Base-by-base conservation (phyloP, 2,113 vertebrate genomes). In the Nycticorax nycticorax region DNA sequence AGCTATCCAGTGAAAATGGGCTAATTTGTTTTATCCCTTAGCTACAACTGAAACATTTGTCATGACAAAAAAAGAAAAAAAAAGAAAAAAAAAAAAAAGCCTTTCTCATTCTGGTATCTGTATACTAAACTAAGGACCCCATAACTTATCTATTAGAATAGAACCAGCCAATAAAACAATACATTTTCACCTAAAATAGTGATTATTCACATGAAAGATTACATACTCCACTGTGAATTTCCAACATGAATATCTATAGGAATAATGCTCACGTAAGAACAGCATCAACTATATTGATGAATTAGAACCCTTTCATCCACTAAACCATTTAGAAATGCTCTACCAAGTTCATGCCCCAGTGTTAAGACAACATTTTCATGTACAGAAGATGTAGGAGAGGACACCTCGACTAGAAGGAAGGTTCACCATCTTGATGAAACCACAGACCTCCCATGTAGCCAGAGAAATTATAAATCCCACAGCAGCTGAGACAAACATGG, bases 1-100 rank as follows among this genome's bases (percentile, higher is more conserved):
- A 97, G 77, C 66, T 95, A 95, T 94, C 85, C 76, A 89, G 68
- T 95, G 94, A 97, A 96, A 96, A 84, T 72, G 86, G 79, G 21
- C 72, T 93, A 23, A 85, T 78, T 68, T 74, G n/a, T 93, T 93
- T 87, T 91, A 84, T 93, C 48, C 72, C 66, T 77, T 90, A 95
- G 92, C 43, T 97, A 94, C 82, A 86, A 83, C 3, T 80, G 82
- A 96, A 95, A 96, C 64, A 77, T 69, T 80, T 83, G 21, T 45
- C 57, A 89, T 50, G 50, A 83, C 33, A 32, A 72, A 64, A 15
- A 41, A 33, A 18, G 41, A 50, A 24, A 17, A 26, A 16, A 24
- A 48, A 26, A 20, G 20, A 17, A 23, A 30, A 11, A 8, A 53
- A 19, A 39, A 39, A 39, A 39, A 75, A n/a, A 41, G 14, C 4